A percentile compares a stretch with the other conserved stretches of the same genome.
These are phyloP conservation scores for Belonocnema kinseyi DNA, from an alignment of 1,140 invertebrate species.

Conservation along the genomic window DNA sequence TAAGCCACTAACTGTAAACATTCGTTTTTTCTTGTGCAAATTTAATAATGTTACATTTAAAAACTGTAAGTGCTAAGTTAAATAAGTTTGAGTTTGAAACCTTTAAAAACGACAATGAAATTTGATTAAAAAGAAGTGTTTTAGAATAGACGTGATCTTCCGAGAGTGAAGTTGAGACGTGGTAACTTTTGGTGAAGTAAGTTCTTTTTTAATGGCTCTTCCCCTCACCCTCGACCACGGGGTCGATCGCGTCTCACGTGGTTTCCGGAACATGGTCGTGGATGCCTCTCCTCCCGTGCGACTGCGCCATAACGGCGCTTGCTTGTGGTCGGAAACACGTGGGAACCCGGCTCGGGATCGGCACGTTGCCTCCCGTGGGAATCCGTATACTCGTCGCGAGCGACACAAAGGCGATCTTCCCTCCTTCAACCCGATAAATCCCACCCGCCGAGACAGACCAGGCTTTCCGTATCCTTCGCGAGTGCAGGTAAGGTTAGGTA, in stretches of 20 bases:
- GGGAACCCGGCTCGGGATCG: constrained; percentile 62
- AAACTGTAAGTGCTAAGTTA: no score
- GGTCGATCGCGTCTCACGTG: constrained; percentile 45
- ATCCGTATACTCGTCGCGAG: constrained; percentile 56
- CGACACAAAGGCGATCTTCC: constrained; percentile 56
- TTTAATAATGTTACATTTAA: no score
- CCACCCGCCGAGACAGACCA: constrained; percentile 48
- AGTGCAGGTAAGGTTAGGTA: neutral
- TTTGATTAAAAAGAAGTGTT: no score
- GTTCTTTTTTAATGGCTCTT: constrained; percentile 41
- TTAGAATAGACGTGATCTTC: neutral
- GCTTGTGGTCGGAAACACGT: constrained; percentile 67
- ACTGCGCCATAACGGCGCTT: constrained; percentile 61
- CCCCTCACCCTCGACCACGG: constrained; percentile 36
- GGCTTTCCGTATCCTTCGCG: constrained; percentile 9
- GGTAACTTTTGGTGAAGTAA: constrained; percentile 8
- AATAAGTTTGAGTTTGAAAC: no score
- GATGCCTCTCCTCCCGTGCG: constrained; percentile 53
- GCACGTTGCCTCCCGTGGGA: constrained; percentile 63
- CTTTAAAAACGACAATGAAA: no score
- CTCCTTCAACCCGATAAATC: constrained; percentile 52
- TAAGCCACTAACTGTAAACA: no score
- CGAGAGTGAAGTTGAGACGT: constrained; percentile 1
- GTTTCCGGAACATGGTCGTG: constrained; percentile 53
- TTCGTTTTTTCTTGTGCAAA: no score